Percentiles rank a stretch among this genome's conserved stretches.
These are phyloP conservation scores for Cryptotermes secundus DNA, from an alignment of 1,140 invertebrate genomes.

Conservation along the genomic window DNA sequence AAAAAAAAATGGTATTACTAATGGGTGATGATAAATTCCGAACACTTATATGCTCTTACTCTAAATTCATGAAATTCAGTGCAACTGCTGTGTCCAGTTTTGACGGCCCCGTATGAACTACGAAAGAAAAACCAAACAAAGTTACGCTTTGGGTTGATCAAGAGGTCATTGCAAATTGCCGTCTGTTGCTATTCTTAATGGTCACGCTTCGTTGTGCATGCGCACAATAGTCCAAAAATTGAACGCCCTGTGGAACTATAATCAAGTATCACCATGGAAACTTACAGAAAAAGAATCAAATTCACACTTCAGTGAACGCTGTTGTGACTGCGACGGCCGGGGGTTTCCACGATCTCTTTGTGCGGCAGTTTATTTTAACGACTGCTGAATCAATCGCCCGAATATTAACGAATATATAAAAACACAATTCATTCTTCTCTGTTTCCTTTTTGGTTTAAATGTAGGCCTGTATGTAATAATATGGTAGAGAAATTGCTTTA, in stretches of 20 bases:
- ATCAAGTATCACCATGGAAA: not conserved
- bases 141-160: too few relatives aligned
- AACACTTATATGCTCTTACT: too few relatives aligned
- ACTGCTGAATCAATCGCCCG: not conserved
- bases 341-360: not conserved
- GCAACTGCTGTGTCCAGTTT: too few relatives aligned
- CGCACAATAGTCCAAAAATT: not conserved
- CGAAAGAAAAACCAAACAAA: too few relatives aligned
- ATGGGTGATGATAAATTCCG: too few relatives aligned
- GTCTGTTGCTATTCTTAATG: too few relatives aligned
- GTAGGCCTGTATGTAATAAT: not conserved
- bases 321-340: not conserved
- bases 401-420: not conserved
- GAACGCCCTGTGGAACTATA: not conserved
- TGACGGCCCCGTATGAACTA: too few relatives aligned
- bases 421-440: not conserved
- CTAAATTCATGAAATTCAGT: too few relatives aligned
- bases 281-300: not conserved
- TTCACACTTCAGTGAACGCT: not conserved
- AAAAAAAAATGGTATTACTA: too few relatives aligned
- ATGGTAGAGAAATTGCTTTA: constrained; percentile 8
- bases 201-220: too few relatives aligned
- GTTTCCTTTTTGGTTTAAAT: not conserved
- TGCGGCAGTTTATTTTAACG: not conserved
- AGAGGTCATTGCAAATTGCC: too few relatives aligned